These are phyloP conservation scores for Drosophila cardini DNA, from an alignment of 1,140 invertebrate species.

Conservation along the genomic window DNA sequence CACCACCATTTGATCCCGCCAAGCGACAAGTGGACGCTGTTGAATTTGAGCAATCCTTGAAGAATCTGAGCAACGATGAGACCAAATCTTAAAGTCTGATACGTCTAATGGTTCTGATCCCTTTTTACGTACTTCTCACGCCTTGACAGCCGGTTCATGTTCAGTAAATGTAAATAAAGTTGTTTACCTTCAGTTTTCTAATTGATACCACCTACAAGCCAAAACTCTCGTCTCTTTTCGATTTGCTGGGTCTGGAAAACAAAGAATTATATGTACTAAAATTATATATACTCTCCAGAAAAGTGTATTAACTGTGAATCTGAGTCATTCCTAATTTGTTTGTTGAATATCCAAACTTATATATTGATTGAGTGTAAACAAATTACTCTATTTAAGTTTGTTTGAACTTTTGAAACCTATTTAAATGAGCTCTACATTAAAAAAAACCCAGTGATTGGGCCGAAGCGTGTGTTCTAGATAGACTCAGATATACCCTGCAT, in stretches of 20 bases:
- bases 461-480: no score
- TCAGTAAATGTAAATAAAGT: constrained; percentile 78
- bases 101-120: not conserved
- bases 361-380: not conserved
- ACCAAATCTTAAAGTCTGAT: constrained; percentile 19
- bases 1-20: constrained; percentile 91
- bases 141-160: constrained; percentile 46
- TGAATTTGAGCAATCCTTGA: constrained; percentile 90
- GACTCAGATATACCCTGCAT: no score
- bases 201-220: constrained; percentile 12
- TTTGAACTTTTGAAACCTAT: no score
- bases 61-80: constrained; percentile 71
- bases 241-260: no score
- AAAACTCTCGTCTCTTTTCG: not conserved
- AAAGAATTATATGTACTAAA: no score
- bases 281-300: no score
- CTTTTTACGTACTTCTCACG: not conserved
- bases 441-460: no score
- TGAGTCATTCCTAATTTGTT: not conserved
- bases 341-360: no score
- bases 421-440: no score
- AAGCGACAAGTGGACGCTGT: constrained; percentile 91
- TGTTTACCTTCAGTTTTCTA: constrained; percentile 69
- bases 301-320: no score
- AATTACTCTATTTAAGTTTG: no score